These are phyloP conservation scores for Plotosus lineatus DNA, from an alignment of 2,113 vertebrate genomes.

Conservation along the genomic window DNA sequence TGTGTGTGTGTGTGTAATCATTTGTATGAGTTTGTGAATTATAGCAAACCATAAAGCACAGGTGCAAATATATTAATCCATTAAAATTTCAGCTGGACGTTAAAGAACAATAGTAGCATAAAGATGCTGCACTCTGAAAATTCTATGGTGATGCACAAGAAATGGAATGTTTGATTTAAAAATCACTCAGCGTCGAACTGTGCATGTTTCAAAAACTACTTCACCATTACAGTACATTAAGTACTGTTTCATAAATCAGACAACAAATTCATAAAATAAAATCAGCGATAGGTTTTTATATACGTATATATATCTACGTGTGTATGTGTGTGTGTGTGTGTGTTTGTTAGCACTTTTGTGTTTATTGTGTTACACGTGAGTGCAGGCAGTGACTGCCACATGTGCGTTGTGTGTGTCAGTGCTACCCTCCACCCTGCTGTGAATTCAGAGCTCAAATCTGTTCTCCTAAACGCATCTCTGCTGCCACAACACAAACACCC, in stretches of 20 bases:
- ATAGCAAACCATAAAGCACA: conserved; percentile 1
- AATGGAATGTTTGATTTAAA: background rate
- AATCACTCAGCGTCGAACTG: background rate
- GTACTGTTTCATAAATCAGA: background rate
- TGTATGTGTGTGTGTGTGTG: too few species aligned
- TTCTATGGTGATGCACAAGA: background rate
- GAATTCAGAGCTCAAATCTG: conserved; percentile 59
- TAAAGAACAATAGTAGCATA: background rate
- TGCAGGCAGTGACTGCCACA: conserved; percentile 14
- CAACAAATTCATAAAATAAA: background rate
- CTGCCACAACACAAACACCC: conserved; percentile 58
- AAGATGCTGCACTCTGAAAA: background rate
- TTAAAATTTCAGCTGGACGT: background rate
- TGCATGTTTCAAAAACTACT: background rate
- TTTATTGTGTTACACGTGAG: conserved; percentile 18
- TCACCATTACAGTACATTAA: background rate
- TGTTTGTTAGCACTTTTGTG: background rate
- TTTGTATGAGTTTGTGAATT: background rate
- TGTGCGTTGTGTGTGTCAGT: conserved; percentile 26
- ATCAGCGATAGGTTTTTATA: background rate
- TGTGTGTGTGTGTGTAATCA: background rate
- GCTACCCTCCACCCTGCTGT: conserved; percentile 40
- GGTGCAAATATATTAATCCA: background rate
- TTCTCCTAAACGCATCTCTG: conserved; percentile 54
- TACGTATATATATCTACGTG: too few species aligned